Percentiles rank a stretch among this genome's conserved stretches.
Evolutionary conservation across 2,113 vertebrate genomes (phyloP).

Genomic region (Leiothrix lutea): DNA sequence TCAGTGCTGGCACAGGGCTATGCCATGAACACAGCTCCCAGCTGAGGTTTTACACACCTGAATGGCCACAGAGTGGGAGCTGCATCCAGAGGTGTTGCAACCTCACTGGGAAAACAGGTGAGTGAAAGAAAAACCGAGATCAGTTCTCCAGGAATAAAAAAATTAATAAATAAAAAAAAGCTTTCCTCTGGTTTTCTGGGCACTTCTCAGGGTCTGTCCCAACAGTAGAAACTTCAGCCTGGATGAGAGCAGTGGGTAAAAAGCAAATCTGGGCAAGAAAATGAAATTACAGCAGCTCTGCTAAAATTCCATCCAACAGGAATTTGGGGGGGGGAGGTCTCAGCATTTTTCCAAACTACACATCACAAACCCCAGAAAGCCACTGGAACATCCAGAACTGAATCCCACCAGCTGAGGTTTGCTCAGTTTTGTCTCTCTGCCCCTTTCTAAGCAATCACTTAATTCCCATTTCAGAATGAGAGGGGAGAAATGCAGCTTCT

Average conservation of each 20-base stretch:
- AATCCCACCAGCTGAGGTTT: neutral
- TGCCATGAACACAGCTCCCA: neutral
- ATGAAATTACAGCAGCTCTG: neutral
- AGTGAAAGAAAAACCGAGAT: neutral
- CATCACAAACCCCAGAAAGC: neutral
- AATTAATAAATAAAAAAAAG: neutral
- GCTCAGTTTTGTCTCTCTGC: neutral
- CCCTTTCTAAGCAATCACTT: neutral
- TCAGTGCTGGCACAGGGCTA: neutral
- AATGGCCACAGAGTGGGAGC: accelerated
- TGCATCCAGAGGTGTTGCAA: neutral
- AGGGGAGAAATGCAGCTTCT: neutral
- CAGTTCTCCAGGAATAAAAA: neutral
- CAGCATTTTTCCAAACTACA: neutral
- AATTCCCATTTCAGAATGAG: neutral
- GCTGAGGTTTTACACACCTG: accelerated
- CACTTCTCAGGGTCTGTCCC: neutral
- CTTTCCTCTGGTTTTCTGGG: neutral
- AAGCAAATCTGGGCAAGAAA: neutral
- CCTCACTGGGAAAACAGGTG: accelerated
- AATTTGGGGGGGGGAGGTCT: neutral
- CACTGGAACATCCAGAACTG: neutral
- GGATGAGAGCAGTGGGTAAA: accelerated
- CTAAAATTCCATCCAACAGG: neutral
- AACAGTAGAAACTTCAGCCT: neutral